These are phyloP conservation scores for Stichodactyla helianthus DNA, from an alignment of 64 coral and sea anemone genomes.

Conservation along the genomic window DNA sequence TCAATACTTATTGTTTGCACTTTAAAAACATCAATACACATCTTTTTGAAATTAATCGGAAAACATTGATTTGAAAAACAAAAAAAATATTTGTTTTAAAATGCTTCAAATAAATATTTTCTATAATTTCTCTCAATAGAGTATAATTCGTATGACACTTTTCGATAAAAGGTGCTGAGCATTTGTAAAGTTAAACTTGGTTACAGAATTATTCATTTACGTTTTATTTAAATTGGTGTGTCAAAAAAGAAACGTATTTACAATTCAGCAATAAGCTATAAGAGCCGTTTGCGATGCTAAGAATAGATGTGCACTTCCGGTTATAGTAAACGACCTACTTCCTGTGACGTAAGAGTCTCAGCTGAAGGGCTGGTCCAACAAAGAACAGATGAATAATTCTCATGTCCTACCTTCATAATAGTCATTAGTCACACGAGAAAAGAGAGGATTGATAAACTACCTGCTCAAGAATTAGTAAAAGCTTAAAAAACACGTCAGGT, in stretches of 20 bases:
- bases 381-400: neutral
- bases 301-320: neutral
- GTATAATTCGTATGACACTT: neutral
- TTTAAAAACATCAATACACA: neutral
- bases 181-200: neutral
- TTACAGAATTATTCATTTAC: neutral
- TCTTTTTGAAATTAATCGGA: neutral
- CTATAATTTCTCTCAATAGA: neutral
- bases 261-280: neutral
- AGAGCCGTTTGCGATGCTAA: neutral
- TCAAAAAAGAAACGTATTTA: neutral
- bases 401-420: neutral
- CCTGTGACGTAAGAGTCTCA: neutral
- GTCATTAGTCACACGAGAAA: neutral
- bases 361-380: neutral
- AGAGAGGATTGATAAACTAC: neutral
- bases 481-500: neutral
- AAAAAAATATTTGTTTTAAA: neutral
- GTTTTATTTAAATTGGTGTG: constrained; percentile 6
- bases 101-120: neutral
- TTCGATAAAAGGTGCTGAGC: neutral
- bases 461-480: neutral
- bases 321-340: neutral
- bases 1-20: neutral
- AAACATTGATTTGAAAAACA: neutral